These are phyloP conservation scores for Hirtodrosophila cameraria DNA, from an alignment of 2,888 invertebrate genomes.

Conservation along the genomic window DNA sequence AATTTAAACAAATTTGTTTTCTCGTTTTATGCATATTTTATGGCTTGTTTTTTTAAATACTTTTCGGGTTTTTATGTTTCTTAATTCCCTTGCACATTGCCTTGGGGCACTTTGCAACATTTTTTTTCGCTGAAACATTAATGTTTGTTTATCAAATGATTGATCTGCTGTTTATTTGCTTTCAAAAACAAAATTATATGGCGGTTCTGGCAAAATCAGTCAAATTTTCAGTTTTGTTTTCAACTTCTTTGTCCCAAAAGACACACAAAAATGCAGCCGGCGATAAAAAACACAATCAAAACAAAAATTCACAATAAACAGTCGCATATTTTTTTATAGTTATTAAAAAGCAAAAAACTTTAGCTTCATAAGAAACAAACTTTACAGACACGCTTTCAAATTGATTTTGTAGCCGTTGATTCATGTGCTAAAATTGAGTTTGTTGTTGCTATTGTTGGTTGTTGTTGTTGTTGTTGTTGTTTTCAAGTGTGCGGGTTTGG, in stretches of 20 bases:
- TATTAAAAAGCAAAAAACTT: conserved; percentile 14
- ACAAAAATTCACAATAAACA: conserved; percentile 23
- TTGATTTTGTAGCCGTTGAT: conserved; percentile 59
- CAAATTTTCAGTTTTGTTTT: conserved; percentile 2
- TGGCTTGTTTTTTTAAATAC: conserved; percentile 11
- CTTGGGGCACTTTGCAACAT: conserved; percentile 42
- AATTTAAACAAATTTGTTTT: conserved; percentile 27
- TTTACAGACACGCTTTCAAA: conserved; percentile 56
- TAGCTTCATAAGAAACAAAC: conserved; percentile 9
- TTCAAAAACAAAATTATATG: conserved; percentile 37
- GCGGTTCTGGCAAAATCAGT: conserved; percentile 26
- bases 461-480: neutral
- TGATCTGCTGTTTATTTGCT: conserved; percentile 61
- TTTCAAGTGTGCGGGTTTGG: conserved; percentile 15
- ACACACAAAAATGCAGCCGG: conserved; percentile 24
- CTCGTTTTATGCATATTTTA: conserved; percentile 50
- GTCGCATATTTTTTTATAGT: conserved; percentile 9
- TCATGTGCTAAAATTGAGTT: conserved; percentile 32
- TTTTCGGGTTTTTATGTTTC: conserved; percentile 8
- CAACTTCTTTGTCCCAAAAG: conserved; percentile 12
- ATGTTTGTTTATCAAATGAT: conserved; percentile 66
- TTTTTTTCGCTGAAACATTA: conserved; percentile 16
- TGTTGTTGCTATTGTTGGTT: conserved; percentile 5
- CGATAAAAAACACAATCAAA: conserved; percentile 12
- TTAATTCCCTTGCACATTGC: conserved; percentile 22